Conservation (phyloP, 2,888 invertebrate genomes). For the Bruchidius siliquastri region DNA sequence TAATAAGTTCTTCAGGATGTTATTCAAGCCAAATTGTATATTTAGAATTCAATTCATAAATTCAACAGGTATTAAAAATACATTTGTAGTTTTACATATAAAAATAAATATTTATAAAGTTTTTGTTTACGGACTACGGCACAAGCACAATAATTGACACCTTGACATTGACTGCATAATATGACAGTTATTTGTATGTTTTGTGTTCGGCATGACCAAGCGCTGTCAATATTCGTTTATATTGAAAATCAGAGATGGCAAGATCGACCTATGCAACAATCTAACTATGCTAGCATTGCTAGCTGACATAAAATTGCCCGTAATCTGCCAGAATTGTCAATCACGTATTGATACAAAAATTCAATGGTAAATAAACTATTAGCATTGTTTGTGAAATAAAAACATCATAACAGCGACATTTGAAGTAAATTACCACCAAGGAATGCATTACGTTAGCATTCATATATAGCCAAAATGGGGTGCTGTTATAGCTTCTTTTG, state of each 20-base stretch:
- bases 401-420: neutral
- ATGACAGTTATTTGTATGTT: no score
- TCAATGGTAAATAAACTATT: neutral
- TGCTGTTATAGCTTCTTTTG: slow-evolving; percentile 68
- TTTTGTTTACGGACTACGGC: neutral
- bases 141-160: neutral
- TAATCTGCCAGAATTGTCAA: no score
- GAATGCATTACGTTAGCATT: neutral
- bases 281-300: no score
- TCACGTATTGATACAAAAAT: no score
- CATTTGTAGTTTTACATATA: neutral
- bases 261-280: no score
- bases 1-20: neutral
- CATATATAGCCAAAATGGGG: slow-evolving; percentile 50
- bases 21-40: neutral
- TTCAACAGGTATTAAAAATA: neutral
- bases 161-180: no score
- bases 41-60: neutral
- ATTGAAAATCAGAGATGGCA: no score
- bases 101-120: neutral
- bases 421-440: neutral
- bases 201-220: no score
- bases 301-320: no score
- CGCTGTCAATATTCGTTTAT: no score
- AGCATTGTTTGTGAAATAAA: neutral